Conservation (phyloP, 2,113 vertebrate genomes). For the Eidolon helvum region DNA sequence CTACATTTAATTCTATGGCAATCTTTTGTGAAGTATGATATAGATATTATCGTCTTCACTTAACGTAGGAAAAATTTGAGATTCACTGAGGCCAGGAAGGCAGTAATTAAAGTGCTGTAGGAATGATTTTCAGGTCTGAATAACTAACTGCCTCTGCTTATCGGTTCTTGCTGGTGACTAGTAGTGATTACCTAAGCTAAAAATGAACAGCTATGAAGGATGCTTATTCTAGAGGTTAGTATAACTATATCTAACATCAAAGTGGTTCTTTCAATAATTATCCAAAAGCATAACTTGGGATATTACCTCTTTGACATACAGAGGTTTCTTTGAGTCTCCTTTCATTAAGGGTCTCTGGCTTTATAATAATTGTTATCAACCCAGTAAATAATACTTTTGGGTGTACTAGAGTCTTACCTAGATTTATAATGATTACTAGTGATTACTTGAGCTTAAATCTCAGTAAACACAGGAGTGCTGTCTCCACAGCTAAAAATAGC, state of each 20-base stretch:
- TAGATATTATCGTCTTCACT: background rate
- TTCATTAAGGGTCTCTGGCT: background rate
- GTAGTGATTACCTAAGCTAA: background rate
- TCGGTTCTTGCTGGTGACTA: background rate
- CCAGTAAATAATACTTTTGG: background rate
- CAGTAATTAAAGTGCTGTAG: background rate
- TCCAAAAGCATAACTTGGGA: background rate
- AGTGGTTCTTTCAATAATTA: background rate
- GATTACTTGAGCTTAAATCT: background rate
- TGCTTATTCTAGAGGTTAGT: background rate
- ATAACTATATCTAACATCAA: background rate
- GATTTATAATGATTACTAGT: background rate
- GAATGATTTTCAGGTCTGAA: background rate
- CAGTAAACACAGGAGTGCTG: background rate
- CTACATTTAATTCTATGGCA: background rate
- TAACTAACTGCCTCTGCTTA: background rate
- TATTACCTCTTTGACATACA: background rate
- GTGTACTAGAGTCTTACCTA: background rate
- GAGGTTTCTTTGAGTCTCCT: background rate
- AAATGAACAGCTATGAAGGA: background rate
- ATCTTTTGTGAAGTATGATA: background rate
- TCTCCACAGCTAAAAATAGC: background rate
- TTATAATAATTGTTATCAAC: background rate
- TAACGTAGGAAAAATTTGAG: background rate
- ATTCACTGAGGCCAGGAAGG: background rate